phyloP scores from a whole-genome alignment of 2,888 invertebrate species.

The Aphodius granarius region DNA sequence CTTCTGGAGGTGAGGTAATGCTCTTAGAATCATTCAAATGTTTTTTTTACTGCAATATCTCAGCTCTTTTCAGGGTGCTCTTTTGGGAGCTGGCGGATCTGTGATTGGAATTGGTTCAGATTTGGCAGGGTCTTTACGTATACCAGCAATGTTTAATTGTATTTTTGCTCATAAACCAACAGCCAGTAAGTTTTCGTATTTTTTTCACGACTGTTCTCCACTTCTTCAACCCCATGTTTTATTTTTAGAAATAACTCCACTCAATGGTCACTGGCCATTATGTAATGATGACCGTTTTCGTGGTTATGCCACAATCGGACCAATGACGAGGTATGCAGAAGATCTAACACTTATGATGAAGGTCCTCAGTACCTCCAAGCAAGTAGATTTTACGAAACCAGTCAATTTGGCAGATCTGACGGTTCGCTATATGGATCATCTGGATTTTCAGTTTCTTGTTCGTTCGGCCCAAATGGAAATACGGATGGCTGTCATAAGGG shows the following conservation, averaged over 20 bases:
- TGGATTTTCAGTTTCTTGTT: neutral
- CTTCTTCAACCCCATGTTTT: neutral
- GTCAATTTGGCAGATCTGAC: slow-evolving; percentile 14
- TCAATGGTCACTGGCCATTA: slow-evolving; percentile 70
- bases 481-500: slow-evolving; percentile 5
- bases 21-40: too few relatives aligned
- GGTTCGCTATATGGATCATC: slow-evolving; percentile 16
- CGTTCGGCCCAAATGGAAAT: slow-evolving; percentile 13
- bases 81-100: slow-evolving; percentile 76
- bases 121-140: slow-evolving; percentile 83
- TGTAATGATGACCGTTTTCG: slow-evolving; percentile 63
- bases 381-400: neutral
- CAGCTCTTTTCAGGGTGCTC: slow-evolving; percentile 59
- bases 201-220: slow-evolving; percentile 2
- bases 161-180: slow-evolving; percentile 88
- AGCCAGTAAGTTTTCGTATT: slow-evolving; percentile 64
- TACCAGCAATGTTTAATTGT: slow-evolving; percentile 83
- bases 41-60: too few relatives aligned
- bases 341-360: slow-evolving; percentile 79
- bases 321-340: slow-evolving; percentile 83
- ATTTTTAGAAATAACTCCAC: slow-evolving; percentile 63
- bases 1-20: slow-evolving; percentile 83
- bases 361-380: slow-evolving; percentile 44
- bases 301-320: slow-evolving; percentile 77
- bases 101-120: slow-evolving; percentile 82